These are phyloP conservation scores for Corythornis vintsioides DNA, from an alignment of 2,113 vertebrate species.

Conservation along the genomic window DNA sequence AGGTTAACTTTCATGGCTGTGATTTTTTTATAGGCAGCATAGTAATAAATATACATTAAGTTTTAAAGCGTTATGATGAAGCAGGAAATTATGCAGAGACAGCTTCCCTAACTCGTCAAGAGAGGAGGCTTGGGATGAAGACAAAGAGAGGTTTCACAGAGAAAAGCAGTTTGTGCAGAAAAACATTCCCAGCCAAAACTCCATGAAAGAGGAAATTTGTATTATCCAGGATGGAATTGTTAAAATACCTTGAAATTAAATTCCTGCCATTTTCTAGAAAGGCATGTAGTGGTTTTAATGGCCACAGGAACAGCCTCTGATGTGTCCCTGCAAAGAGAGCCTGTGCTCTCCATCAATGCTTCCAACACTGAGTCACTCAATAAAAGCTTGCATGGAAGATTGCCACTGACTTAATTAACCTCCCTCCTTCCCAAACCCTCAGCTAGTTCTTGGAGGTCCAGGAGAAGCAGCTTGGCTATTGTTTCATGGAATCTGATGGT, in stretches of 20 bases:
- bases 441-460: background rate
- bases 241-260: background rate
- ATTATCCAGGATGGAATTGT: background rate
- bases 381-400: background rate
- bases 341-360: background rate
- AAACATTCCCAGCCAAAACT: background rate
- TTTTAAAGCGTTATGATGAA: background rate
- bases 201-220: background rate
- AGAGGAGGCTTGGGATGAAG: background rate
- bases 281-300: background rate
- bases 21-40: background rate
- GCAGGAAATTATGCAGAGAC: background rate
- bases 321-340: background rate
- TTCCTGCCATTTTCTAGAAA: background rate
- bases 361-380: background rate
- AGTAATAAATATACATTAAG: slow-evolving; percentile 2
- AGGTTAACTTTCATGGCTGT: background rate
- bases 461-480: background rate
- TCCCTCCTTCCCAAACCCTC: background rate
- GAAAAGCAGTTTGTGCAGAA: background rate
- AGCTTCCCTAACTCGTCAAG: background rate
- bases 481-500: background rate
- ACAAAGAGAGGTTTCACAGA: background rate
- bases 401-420: background rate
- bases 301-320: background rate